Conservation (phyloP, 1,140 invertebrate species). For the Leptinotarsa undecemlineata region DNA sequence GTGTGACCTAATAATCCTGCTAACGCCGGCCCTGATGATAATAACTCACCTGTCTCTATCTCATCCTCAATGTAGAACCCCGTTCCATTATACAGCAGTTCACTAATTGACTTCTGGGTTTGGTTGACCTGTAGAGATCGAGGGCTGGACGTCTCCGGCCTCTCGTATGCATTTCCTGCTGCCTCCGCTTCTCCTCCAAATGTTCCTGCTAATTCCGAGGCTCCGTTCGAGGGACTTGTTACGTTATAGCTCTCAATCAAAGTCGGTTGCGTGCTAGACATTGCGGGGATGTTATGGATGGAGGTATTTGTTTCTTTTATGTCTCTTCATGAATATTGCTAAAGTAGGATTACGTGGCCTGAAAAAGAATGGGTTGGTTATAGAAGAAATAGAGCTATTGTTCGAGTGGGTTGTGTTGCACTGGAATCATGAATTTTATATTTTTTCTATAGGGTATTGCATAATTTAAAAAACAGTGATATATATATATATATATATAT, state of each 20-base stretch:
- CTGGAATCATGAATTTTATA: too few species aligned
- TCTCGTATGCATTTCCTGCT: slow-evolving; percentile 11
- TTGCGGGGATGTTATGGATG: slow-evolving; percentile 1
- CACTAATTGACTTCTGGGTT: slow-evolving; percentile 41
- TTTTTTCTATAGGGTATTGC: too few species aligned
- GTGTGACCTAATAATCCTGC: too few species aligned
- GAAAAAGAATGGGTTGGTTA: not conserved
- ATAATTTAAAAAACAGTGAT: too few species aligned
- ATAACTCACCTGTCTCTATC: slow-evolving; percentile 44
- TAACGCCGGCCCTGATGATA: not conserved
- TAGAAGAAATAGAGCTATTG: too few species aligned
- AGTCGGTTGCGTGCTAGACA: not conserved
- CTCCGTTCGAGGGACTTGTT: not conserved
- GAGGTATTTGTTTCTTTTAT: slow-evolving; percentile 4
- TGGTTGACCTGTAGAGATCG: slow-evolving; percentile 19
- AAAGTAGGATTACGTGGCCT: not conserved
- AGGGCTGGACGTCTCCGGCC: not conserved
- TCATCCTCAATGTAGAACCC: slow-evolving; percentile 53
- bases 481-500: too few species aligned
- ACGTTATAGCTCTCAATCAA: not conserved
- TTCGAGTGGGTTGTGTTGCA: too few species aligned
- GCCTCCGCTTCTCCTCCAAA: not conserved
- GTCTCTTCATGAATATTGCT: not conserved
- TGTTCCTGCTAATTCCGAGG: not conserved
- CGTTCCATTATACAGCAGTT: slow-evolving; percentile 45